Evolutionary conservation across 2,888 invertebrate species (phyloP).

Genomic region (Apodemia duryi): DNA sequence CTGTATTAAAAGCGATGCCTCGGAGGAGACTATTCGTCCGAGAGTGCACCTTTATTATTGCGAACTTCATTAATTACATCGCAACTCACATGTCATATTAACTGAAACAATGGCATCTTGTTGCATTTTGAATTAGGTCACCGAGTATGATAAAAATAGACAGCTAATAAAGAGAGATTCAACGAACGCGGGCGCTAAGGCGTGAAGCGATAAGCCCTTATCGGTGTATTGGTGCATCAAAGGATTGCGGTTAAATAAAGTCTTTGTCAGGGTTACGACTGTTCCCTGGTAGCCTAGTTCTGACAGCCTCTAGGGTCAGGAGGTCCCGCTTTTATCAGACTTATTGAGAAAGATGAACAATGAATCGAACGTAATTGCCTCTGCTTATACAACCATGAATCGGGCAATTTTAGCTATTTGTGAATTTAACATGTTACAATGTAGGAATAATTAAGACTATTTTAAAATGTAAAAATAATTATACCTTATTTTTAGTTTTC

Average conservation of each 20-base stretch:
- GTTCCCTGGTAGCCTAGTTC: neutral
- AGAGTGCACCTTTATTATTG: neutral
- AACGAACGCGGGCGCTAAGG: constrained; percentile 6
- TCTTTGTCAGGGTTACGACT: constrained; percentile 1
- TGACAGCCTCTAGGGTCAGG: neutral
- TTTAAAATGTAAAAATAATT: no score
- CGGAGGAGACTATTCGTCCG: neutral
- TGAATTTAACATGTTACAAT: no score
- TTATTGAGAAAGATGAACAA: neutral
- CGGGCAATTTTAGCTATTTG: neutral
- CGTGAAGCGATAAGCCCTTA: constrained; percentile 8
- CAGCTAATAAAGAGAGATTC: constrained; percentile 11
- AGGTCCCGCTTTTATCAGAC: neutral
- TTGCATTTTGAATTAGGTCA: constrained; percentile 1
- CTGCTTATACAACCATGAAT: neutral
- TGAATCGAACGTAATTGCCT: neutral
- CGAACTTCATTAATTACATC: neutral
- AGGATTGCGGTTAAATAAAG: constrained; percentile 6
- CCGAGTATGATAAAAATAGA: constrained; percentile 10
- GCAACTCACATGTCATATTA: neutral
- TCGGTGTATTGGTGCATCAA: constrained; percentile 10
- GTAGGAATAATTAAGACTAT: no score
- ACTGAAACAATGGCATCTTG: neutral
- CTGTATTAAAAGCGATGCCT: neutral
- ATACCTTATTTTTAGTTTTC: no score